Evolutionary conservation across 1,140 invertebrate species (phyloP).

Genomic region (Trachymyrmex cornetzi): DNA sequence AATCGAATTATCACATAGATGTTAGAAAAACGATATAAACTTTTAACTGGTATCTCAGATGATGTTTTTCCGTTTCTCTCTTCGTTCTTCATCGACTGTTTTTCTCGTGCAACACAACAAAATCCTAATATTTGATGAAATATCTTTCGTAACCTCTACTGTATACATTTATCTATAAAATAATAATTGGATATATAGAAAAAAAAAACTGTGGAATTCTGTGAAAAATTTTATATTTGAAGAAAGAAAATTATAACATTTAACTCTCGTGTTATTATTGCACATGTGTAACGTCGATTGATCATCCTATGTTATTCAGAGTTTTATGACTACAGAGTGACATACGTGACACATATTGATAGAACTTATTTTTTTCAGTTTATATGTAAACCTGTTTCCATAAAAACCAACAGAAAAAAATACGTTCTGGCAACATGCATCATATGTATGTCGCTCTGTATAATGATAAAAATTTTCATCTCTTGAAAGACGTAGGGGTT

Average conservation of each 20-base stretch:
- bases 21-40: constrained; percentile 52
- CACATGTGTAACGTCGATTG: neutral
- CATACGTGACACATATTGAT: neutral
- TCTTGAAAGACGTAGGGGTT: neutral
- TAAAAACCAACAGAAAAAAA: too few relatives aligned
- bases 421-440: too few relatives aligned
- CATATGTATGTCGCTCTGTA: too few relatives aligned
- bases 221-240: neutral
- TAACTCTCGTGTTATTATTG: neutral
- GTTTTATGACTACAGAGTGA: neutral
- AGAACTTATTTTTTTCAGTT: neutral
- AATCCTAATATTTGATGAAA: neutral
- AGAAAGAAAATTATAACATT: neutral
- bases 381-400: neutral
- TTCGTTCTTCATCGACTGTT: neutral
- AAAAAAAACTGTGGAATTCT: neutral
- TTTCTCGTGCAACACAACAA: neutral
- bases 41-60: constrained; percentile 22
- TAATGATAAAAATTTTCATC: neutral
- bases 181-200: neutral
- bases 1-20: constrained; percentile 61
- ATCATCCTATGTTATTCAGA: neutral
- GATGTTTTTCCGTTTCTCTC: neutral
- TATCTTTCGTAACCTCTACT: neutral
- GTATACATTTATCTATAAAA: neutral